These are phyloP conservation scores for Apodemus sylvaticus DNA, from an alignment of 2,113 vertebrate species.

Conservation along the genomic window DNA sequence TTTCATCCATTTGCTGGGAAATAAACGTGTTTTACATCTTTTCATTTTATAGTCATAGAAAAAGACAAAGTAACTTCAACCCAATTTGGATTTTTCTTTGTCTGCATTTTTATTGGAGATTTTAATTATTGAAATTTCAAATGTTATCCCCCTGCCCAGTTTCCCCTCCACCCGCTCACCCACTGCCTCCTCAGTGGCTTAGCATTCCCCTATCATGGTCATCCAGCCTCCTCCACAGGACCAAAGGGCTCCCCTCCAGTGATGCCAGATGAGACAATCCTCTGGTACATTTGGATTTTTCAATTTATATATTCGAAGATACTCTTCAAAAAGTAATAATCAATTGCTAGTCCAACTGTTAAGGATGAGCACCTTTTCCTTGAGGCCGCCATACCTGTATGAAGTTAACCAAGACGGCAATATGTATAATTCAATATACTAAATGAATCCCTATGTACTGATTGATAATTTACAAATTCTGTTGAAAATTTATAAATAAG, in stretches of 20 bases:
- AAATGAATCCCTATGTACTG: neutral
- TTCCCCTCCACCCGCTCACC: too few relatives aligned
- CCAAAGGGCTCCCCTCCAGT: too few relatives aligned
- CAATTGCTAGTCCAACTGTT: neutral
- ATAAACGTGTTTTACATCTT: neutral
- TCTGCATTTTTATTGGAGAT: too few relatives aligned
- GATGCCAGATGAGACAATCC: too few relatives aligned
- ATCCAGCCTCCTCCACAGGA: too few relatives aligned
- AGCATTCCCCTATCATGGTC: too few relatives aligned
- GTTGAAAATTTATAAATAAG: neutral
- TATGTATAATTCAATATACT: constrained; percentile 30
- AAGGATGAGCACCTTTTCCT: neutral
- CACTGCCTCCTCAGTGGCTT: too few relatives aligned
- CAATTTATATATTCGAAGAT: neutral
- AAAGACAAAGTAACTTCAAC: neutral
- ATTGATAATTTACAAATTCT: neutral
- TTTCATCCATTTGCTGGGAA: neutral
- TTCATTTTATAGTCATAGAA: neutral
- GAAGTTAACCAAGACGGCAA: neutral
- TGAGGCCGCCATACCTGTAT: neutral
- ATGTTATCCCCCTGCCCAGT: too few relatives aligned
- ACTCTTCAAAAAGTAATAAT: neutral
- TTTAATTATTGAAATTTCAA: too few relatives aligned
- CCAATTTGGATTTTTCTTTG: neutral
- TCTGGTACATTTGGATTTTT: neutral